Evolutionary conservation across 2,888 invertebrate species (phyloP), one percentile per base, ranked within the genome.

Genomic region (Oligia latruncula): DNA sequence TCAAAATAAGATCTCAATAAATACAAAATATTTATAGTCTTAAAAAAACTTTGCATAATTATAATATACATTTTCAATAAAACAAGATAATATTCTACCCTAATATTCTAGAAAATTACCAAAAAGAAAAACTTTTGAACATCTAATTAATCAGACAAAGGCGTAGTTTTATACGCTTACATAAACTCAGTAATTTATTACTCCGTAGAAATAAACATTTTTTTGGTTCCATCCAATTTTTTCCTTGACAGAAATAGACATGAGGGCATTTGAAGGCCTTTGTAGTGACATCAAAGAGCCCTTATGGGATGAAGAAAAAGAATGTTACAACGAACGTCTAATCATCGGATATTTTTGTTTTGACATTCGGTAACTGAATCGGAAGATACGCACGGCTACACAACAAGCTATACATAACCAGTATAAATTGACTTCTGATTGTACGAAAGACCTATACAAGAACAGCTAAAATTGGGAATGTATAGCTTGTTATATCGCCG

Each of bases 241-340:
- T 80, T 40, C 40, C 71, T 73, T 78, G 62, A 74, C 81, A 72
- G 23, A 80, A 88, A 83, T 83, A 81, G 71, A 80, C 79, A 86
- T 74, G 74, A 71, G 43, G 72, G 67, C 46, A 64, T 82, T 74
- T 76, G 80, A 81, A 29, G 71, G 66, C 74, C 84, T 87, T 87
- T 87, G 87, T 87, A 73, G 78, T 74, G 52, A 86, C 87, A 74
- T 84, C 84, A 86, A 87, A 87, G 84, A 79, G 29, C 17, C 23
- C 62, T 40, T 74, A 64, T 55, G 43, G 23, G 46, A 80, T 71
- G 58, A 71, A 64, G 62, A 13, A 72, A 75, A 60, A 75, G 0
- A 67, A 62, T 40, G 55, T 58, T 71, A 67, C 60, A 70, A 76
- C 29, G 66, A 35, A 66, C 66, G 40, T 64, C 52, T 46, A 49